These are phyloP conservation scores for Scaptomyza parva DNA, from an alignment of 2,888 invertebrate species.

Conservation along the genomic window DNA sequence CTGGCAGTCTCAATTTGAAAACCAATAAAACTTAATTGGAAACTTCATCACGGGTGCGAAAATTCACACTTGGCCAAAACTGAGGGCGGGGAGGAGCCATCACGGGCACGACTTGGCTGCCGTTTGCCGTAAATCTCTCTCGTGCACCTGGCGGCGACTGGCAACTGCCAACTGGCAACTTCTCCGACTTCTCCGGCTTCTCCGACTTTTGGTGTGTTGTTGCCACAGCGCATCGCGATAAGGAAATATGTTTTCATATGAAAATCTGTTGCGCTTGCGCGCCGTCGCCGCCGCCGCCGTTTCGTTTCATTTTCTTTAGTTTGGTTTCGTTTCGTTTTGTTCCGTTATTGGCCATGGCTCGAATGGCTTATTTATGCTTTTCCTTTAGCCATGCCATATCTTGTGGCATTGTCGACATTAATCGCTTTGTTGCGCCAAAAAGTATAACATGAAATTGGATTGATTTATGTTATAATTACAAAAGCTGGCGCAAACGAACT, in stretches of 20 bases:
- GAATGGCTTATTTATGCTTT: constrained; percentile 77
- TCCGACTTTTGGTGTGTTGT: constrained; percentile 16
- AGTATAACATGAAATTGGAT: constrained; percentile 77
- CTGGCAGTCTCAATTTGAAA: constrained; percentile 76
- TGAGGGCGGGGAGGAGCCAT: constrained; percentile 52
- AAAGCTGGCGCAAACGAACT: constrained; percentile 34
- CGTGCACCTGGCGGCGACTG: constrained; percentile 72
- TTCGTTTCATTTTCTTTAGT: constrained; percentile 36
- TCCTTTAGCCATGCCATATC: constrained; percentile 78
- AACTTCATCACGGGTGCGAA: constrained; percentile 82
- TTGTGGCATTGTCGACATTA: constrained; percentile 75
- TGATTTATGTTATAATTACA: constrained; percentile 80
- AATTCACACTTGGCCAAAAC: constrained; percentile 75
- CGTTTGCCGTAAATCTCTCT: constrained; percentile 74
- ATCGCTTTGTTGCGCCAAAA: constrained; percentile 72
- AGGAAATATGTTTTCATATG: constrained; percentile 76
- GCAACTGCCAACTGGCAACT: constrained; percentile 10
- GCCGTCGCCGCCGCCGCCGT: no score
- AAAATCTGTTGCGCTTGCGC: constrained; percentile 56
- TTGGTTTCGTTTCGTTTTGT: constrained; percentile 35
- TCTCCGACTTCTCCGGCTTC: constrained; percentile 26
- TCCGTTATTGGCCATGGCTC: constrained; percentile 70
- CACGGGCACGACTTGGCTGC: constrained; percentile 73
- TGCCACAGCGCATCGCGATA: constrained; percentile 72
- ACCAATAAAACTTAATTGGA: constrained; percentile 83